Evolutionary conservation across 53 echinoderm and acorn worm species (phyloP), one percentile per base, ranked within the genome.

Genomic region (Astropecten irregularis): DNA sequence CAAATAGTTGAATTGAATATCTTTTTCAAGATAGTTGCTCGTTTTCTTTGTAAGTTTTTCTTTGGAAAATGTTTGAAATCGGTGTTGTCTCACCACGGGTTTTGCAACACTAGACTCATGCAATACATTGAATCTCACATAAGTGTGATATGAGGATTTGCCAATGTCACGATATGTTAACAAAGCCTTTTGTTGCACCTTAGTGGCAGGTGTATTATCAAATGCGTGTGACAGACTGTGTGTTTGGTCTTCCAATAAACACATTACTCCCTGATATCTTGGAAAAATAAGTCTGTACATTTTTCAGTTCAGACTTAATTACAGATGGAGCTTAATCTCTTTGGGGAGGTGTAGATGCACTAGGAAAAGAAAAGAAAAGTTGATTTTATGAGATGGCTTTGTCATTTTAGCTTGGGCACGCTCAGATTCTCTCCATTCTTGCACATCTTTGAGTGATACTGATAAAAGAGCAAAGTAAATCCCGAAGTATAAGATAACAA

Each of bases 21-120:
- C 91, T 65, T 91, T 91, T 51, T 87, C 91, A 68, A 84, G 47
- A n/a, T 91, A 77, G 69, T 55, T 88, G 0, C 84, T 68, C 64
- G 70, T 87, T 57, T 70, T 76, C 71, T 70, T 69, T 8, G 77
- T 61, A 0, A 88, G 22, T 46, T 91, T 91, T 18, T 72, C 83
- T 71, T 88, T 84, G 11, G 91, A 57, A 69, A 91, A 91, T 46
- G 91, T 91, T 54, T 77, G 32, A 8, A 91, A 64, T 33, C 67
- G 10, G 34, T 84, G 85, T 47, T 46, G 84, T 32, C 85, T 81
- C 2, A 73, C 42, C 4, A 79, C 83, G 2, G 84, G 54, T 71
- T 84, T 84, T 26, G 63, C 63, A 10, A 79, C 71, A 36, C 85
- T 88, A 1, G 83, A 54, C 15, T 92, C 68, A 6, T 81, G 48